A percentile compares a stretch with the other conserved stretches of the same genome.
phyloP scores from a whole-genome alignment of 2,888 invertebrate genomes.

The Clitarchus hookeri region DNA sequence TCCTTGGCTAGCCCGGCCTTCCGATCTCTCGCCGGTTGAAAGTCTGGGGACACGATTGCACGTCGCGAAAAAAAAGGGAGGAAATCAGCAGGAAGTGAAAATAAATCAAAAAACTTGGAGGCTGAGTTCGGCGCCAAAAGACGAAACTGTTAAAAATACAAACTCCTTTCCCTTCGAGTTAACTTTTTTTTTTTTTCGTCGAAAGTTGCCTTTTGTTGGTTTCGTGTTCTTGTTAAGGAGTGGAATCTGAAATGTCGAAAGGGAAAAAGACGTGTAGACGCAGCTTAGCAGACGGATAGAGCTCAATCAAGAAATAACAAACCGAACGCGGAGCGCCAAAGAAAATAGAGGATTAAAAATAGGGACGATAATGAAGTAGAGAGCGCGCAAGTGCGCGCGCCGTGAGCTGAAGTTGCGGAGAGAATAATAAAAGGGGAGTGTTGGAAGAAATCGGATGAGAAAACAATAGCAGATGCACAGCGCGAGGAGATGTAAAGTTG shows the following conservation, averaged over 20 bases:
- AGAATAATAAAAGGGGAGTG: background rate
- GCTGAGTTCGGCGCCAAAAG: conserved; percentile 10
- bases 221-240: conserved; percentile 10
- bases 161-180: background rate
- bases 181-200: background rate
- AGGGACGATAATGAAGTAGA: conserved; percentile 30
- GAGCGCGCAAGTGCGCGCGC: too few species aligned
- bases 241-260: background rate
- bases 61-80: background rate
- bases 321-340: conserved; percentile 16
- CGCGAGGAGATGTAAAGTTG: too few species aligned
- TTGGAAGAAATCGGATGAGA: conserved; percentile 7
- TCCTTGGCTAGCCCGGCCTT: too few species aligned
- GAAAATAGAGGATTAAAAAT: conserved; percentile 36
- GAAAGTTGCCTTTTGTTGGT: conserved; percentile 14
- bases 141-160: conserved; percentile 22
- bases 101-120: conserved; percentile 11
- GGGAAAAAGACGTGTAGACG: too few species aligned
- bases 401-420: too few species aligned
- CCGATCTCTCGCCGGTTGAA: too few species aligned
- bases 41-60: too few species aligned
- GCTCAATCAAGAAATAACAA: conserved; percentile 34
- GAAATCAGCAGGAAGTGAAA: background rate
- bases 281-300: conserved; percentile 4
- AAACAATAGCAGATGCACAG: background rate